These are phyloP conservation scores for Aphelenchoides fujianensis DNA, from an alignment of 1,140 invertebrate genomes.

Conservation along the genomic window DNA sequence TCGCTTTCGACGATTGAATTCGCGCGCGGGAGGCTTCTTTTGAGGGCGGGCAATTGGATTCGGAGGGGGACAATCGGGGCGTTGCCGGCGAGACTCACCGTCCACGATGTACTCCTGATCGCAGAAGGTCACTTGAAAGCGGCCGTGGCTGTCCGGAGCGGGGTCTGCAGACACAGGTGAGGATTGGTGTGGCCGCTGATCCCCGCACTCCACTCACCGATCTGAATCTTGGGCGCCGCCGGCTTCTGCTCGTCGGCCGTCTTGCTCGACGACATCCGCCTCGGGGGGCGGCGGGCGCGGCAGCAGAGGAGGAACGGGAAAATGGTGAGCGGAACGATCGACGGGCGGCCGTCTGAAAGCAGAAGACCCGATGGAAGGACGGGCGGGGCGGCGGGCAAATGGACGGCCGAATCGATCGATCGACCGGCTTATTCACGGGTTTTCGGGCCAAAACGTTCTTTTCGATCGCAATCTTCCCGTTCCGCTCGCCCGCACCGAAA, in stretches of 20 bases:
- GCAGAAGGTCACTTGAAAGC: slow-evolving; percentile 27
- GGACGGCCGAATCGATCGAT: neutral
- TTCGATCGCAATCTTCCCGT: neutral
- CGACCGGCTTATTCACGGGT: neutral
- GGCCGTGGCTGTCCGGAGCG: slow-evolving; percentile 5
- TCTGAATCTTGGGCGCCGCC: neutral
- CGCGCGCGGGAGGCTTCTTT: neutral
- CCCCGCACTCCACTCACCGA: neutral
- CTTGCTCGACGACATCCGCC: neutral
- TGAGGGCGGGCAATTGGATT: slow-evolving; percentile 13
- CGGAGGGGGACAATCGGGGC: neutral
- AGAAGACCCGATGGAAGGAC: neutral
- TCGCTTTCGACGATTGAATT: slow-evolving; percentile 8
- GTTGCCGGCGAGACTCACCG: slow-evolving; percentile 12
- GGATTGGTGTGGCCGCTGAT: neutral
- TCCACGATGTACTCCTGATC: slow-evolving; percentile 30
- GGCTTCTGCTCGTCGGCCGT: neutral
- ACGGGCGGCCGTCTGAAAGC: neutral
- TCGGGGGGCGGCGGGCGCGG: neutral
- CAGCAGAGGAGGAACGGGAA: neutral
- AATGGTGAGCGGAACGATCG: neutral
- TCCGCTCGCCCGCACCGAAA: neutral
- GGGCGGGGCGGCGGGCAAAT: neutral
- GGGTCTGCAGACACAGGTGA: neutral
- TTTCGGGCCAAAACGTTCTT: neutral